Evolutionary conservation across 2,113 vertebrate genomes (phyloP).

Genomic region (Burhinus bistriatus): DNA sequence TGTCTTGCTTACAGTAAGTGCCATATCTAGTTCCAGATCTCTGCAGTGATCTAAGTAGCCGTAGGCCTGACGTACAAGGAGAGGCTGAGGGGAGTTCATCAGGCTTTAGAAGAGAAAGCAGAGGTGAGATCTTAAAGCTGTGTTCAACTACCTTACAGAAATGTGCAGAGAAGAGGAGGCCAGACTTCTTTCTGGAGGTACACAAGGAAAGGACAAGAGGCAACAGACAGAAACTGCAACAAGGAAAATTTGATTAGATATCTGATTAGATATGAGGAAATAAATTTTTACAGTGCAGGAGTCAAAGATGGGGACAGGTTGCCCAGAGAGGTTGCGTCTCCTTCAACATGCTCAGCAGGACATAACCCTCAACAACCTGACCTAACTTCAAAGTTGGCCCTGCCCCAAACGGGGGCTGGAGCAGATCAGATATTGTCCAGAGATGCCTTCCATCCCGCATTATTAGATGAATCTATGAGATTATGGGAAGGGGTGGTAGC

Average conservation of each 20-base stretch:
- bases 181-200: not conserved
- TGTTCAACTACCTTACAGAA: not conserved
- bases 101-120: not conserved
- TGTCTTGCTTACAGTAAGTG: not conserved
- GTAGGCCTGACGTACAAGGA: not conserved
- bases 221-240: not conserved
- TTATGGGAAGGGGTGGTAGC: not conserved
- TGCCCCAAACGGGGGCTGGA: accelerated
- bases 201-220: not conserved
- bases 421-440: not conserved
- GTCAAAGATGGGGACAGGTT: not conserved
- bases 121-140: not conserved
- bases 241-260: not conserved
- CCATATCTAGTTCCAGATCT: not conserved
- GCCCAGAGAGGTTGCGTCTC: not conserved
- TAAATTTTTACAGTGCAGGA: not conserved
- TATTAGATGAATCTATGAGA: not conserved
- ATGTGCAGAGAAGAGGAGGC: not conserved
- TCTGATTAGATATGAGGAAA: not conserved
- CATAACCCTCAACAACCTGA: not conserved
- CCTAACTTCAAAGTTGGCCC: not conserved
- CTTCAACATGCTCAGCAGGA: not conserved
- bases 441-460: not conserved
- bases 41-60: not conserved
- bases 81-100: accelerated